Evolutionary conservation across 2,797 vertebrate species (phyloP).

Genomic region (Pteropus rufus): DNA sequence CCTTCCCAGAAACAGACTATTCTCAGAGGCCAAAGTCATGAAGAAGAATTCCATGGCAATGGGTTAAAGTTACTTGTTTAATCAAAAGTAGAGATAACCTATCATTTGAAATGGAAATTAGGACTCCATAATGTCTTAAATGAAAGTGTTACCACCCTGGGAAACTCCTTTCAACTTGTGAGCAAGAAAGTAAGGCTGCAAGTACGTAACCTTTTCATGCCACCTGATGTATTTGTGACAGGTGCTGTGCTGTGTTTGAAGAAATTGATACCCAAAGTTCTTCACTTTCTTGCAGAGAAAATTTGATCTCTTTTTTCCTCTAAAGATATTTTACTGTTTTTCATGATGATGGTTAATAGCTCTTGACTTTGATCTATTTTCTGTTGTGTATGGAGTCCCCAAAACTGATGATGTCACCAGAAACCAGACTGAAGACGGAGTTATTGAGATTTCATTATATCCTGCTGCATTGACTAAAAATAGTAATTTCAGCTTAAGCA

Average conservation of each 20-base stretch:
- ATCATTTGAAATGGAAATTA: slow-evolving; percentile 65
- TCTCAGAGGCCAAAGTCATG: slow-evolving; percentile 44
- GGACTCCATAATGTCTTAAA: slow-evolving; percentile 53
- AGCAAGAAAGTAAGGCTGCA: slow-evolving; percentile 56
- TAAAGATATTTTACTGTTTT: slow-evolving; percentile 26
- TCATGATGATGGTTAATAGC: slow-evolving; percentile 3
- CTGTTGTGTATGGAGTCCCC: not conserved
- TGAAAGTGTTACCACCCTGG: slow-evolving; percentile 52
- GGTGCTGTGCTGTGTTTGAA: slow-evolving; percentile 50
- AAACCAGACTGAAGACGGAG: slow-evolving; percentile 1
- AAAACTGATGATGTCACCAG: not conserved
- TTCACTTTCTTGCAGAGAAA: slow-evolving; percentile 49
- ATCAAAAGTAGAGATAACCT: slow-evolving; percentile 62
- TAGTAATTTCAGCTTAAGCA: slow-evolving; percentile 27
- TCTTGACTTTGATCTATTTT: slow-evolving; percentile 46
- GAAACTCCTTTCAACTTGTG: slow-evolving; percentile 60
- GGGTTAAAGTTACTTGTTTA: slow-evolving; percentile 59
- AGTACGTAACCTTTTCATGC: slow-evolving; percentile 55
- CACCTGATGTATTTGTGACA: slow-evolving; percentile 7
- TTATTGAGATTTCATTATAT: slow-evolving; percentile 44
- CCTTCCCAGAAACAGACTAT: slow-evolving; percentile 53
- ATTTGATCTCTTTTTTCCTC: not conserved
- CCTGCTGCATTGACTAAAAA: slow-evolving; percentile 34
- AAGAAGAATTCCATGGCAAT: slow-evolving; percentile 38
- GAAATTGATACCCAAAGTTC: slow-evolving; percentile 31